A percentile compares a stretch with the other conserved stretches of the same genome.
These are phyloP conservation scores for Piezodorus guildinii DNA, from an alignment of 1,140 invertebrate genomes.

Conservation along the genomic window DNA sequence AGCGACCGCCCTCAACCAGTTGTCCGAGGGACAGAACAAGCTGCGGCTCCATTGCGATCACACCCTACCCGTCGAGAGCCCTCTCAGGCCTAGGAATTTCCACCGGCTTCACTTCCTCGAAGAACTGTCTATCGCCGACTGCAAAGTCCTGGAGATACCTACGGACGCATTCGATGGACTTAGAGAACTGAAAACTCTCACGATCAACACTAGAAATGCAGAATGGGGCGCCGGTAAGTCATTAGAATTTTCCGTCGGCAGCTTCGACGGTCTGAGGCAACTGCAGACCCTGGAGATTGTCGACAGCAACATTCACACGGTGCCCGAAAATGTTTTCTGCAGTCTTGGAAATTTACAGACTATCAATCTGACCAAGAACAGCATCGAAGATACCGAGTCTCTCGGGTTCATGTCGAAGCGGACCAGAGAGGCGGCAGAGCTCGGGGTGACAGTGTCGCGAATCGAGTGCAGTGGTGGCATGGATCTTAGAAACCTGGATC, in stretches of 20 bases:
- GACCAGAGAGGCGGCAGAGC: slow-evolving; percentile 38
- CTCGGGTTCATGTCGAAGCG: slow-evolving; percentile 48
- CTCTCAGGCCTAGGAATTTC: slow-evolving; percentile 56
- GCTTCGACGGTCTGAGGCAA: slow-evolving; percentile 59
- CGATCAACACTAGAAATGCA: slow-evolving; percentile 59
- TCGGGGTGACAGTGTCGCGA: slow-evolving; percentile 30
- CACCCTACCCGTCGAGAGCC: slow-evolving; percentile 65
- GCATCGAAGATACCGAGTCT: slow-evolving; percentile 56
- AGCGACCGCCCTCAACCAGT: slow-evolving; percentile 38
- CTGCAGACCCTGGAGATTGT: slow-evolving; percentile 65
- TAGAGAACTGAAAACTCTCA: slow-evolving; percentile 57
- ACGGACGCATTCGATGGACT: slow-evolving; percentile 63
- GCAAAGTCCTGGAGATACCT: slow-evolving; percentile 66
- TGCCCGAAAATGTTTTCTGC: slow-evolving; percentile 65
- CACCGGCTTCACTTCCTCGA: slow-evolving; percentile 57
- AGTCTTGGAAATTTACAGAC: slow-evolving; percentile 62
- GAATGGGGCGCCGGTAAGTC: slow-evolving; percentile 62
- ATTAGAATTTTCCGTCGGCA: slow-evolving; percentile 52
- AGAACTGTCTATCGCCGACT: slow-evolving; percentile 58
- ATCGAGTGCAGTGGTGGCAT: slow-evolving; percentile 38
- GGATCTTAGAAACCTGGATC: slow-evolving; percentile 57
- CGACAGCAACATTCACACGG: slow-evolving; percentile 64
- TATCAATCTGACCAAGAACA: slow-evolving; percentile 72
- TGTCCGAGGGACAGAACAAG: slow-evolving; percentile 56
- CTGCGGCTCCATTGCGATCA: slow-evolving; percentile 65